Evolutionary conservation across 2,113 vertebrate genomes (phyloP).

Genomic region (Eurypyga helias): DNA sequence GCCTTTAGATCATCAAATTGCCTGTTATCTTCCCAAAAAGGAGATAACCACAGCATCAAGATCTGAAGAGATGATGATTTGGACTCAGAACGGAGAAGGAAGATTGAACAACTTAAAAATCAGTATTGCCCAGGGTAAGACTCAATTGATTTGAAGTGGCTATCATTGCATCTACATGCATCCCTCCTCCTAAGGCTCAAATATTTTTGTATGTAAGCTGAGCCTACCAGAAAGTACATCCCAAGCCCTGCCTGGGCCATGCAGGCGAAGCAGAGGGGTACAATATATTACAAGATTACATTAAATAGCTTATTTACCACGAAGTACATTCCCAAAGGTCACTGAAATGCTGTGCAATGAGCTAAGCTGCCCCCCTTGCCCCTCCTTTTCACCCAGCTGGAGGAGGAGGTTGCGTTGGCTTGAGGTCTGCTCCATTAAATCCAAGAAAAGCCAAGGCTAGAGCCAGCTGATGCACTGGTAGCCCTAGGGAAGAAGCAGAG

Average conservation of each 20-base stretch:
- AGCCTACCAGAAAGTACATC: background rate
- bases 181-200: background rate
- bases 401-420: background rate
- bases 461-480: background rate
- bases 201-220: background rate
- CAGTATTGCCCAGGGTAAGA: background rate
- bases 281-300: accelerated
- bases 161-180: background rate
- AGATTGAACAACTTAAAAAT: background rate
- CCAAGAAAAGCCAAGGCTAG: background rate
- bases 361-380: background rate
- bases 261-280: background rate
- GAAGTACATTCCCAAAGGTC: background rate
- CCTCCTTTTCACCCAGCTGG: background rate
- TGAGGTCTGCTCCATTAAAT: background rate
- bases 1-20: background rate
- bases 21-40: background rate
- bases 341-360: background rate
- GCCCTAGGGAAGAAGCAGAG: background rate
- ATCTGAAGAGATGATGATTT: background rate
- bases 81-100: background rate
- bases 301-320: background rate
- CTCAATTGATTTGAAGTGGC: background rate
- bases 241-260: background rate
- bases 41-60: background rate